Conservation (phyloP, 1,140 invertebrate genomes). For the Drosophila malerkotliana region DNA sequence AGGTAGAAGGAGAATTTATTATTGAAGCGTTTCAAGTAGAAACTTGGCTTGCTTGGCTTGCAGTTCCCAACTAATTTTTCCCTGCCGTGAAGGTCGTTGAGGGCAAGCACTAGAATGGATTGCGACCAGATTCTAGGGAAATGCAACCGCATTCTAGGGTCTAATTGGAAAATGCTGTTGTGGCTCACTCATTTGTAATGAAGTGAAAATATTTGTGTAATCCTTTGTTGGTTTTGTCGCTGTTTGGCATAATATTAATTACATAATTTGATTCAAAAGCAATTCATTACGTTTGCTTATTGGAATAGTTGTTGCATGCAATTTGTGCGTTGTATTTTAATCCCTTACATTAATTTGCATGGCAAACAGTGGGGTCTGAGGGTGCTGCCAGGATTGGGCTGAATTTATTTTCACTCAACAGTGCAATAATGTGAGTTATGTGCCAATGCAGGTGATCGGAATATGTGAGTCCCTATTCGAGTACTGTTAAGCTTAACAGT, state of each 20-base stretch:
- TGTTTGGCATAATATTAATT: slow-evolving; percentile 41
- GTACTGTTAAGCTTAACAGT: slow-evolving; percentile 11
- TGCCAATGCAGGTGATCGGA: slow-evolving; percentile 15
- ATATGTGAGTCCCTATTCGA: neutral
- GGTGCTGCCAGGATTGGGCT: neutral
- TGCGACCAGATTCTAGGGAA: neutral
- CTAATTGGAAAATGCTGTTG: slow-evolving; percentile 31
- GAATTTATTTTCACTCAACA: neutral
- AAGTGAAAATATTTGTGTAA: slow-evolving; percentile 50
- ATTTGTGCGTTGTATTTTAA: slow-evolving; percentile 41
- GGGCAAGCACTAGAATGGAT: slow-evolving; percentile 1
- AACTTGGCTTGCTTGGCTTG: neutral
- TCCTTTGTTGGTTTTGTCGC: slow-evolving; percentile 32
- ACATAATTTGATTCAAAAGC: slow-evolving; percentile 48
- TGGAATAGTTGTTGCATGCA: slow-evolving; percentile 8
- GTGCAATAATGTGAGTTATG: neutral
- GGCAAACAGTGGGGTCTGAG: neutral
- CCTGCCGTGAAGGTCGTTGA: slow-evolving; percentile 24
- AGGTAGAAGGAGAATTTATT: slow-evolving; percentile 7
- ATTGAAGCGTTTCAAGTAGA: neutral
- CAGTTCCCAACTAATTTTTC: slow-evolving; percentile 18
- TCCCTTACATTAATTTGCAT: slow-evolving; percentile 46
- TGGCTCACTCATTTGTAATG: slow-evolving; percentile 33
- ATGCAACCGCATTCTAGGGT: neutral
- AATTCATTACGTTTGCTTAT: slow-evolving; percentile 29